These are phyloP conservation scores for Pholis gunnellus DNA, from an alignment of 2,113 vertebrate species.

Conservation along the genomic window DNA sequence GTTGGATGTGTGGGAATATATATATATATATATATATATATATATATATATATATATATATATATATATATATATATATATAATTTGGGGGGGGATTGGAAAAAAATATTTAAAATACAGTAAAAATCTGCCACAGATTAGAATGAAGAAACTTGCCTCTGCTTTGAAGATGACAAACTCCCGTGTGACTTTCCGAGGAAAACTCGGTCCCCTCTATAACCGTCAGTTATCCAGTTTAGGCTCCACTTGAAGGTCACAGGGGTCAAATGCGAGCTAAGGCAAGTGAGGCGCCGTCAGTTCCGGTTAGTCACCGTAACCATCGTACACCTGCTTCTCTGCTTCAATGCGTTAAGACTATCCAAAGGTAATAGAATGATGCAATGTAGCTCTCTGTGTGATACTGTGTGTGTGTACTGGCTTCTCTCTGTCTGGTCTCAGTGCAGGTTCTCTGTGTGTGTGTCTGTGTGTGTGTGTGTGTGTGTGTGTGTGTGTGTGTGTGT, in stretches of 20 bases:
- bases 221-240: neutral
- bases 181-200: neutral
- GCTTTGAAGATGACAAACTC: neutral
- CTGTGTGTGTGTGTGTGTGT: conserved; percentile 38
- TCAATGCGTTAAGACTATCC: conserved; percentile 32
- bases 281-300: neutral
- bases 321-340: conserved; percentile 25
- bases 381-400: neutral
- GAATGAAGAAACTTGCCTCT: neutral
- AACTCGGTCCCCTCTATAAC: neutral
- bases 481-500: conserved; percentile 3
- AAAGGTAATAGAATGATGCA: conserved; percentile 51
- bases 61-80: too few relatives aligned
- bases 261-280: conserved; percentile 31
- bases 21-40: neutral
- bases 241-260: conserved; percentile 33
- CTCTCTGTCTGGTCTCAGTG: conserved; percentile 10
- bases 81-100: neutral
- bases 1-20: neutral
- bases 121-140: neutral
- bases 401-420: conserved; percentile 9
- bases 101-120: neutral
- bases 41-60: too few relatives aligned
- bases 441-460: conserved; percentile 23
- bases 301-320: conserved; percentile 1